Percentiles rank a stretch among this genome's conserved stretches.
Evolutionary conservation across 2,113 vertebrate genomes (phyloP).

Genomic region (Paradisaea rubra): DNA sequence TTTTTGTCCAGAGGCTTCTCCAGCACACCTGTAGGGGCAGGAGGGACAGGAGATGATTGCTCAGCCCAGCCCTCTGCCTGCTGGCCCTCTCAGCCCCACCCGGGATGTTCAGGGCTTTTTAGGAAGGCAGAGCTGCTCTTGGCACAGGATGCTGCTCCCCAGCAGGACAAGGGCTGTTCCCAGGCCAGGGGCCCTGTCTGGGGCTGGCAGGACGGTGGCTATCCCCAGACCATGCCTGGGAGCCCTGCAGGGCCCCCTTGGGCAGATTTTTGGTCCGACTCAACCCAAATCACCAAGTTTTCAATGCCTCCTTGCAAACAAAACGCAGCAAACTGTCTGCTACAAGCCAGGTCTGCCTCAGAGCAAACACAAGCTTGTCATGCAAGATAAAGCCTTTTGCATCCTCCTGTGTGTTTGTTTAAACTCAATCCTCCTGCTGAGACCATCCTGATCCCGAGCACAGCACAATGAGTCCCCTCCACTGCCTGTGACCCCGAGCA

Average conservation of each 20-base stretch:
- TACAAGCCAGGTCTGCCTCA: background rate
- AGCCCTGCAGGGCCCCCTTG: background rate
- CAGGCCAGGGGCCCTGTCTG: background rate
- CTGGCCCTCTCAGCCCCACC: background rate
- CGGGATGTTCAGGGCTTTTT: fast-evolving
- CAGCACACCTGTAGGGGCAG: conserved; percentile 74
- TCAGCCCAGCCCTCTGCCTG: background rate
- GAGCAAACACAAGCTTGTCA: background rate
- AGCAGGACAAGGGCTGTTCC: background rate
- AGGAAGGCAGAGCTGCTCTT: background rate
- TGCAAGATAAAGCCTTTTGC: background rate
- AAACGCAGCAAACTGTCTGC: background rate
- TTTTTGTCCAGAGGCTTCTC: conserved; percentile 96
- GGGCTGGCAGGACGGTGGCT: background rate
- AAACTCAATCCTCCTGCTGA: background rate
- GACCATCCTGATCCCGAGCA: background rate
- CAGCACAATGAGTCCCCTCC: background rate
- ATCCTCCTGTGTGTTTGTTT: background rate
- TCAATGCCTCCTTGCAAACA: background rate
- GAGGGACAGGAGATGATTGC: fast-evolving
- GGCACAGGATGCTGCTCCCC: background rate
- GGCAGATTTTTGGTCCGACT: background rate
- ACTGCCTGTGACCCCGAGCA: background rate
- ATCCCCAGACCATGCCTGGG: background rate
- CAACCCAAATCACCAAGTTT: background rate